Percentiles rank a stretch among this genome's conserved stretches.
Conservation (phyloP, 2,888 invertebrate genomes). For the Acrobasis consociella region DNA sequence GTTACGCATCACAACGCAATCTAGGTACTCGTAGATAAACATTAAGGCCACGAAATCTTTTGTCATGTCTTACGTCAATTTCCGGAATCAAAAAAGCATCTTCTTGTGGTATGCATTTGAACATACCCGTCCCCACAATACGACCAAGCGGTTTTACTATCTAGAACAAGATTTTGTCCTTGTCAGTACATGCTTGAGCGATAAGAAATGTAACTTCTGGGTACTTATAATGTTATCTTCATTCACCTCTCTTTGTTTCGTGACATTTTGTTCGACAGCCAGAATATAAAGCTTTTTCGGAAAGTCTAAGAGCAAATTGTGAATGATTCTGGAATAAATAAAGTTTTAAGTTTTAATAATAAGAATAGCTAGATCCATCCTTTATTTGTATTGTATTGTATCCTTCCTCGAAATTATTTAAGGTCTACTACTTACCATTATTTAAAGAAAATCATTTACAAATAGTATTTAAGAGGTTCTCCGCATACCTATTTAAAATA, state of each 20-base stretch:
- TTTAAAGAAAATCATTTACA: no score
- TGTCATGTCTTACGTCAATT: conserved; percentile 54
- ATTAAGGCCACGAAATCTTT: conserved; percentile 9
- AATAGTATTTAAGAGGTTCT: no score
- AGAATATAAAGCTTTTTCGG: conserved; percentile 84
- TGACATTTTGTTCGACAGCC: conserved; percentile 84
- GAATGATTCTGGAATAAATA: conserved; percentile 65
- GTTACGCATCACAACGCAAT: not conserved
- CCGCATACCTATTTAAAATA: no score
- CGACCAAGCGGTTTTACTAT: conserved; percentile 83
- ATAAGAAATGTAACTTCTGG: conserved; percentile 9
- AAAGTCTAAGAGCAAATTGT: conserved; percentile 71
- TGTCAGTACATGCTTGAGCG: not conserved
- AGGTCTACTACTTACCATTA: no score
- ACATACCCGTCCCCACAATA: conserved; percentile 77
- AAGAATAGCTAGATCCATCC: no score
- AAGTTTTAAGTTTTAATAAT: not conserved
- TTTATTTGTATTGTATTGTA: no score
- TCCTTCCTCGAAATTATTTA: no score
- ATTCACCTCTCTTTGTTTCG: conserved; percentile 69
- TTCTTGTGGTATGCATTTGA: conserved; percentile 78
- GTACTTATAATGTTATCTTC: conserved; percentile 1
- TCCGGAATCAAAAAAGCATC: conserved; percentile 83
- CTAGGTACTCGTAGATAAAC: not conserved
- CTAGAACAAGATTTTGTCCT: conserved; percentile 45